phyloP scores from a whole-genome alignment of 1,140 invertebrate species.

The Zophobas atratus region DNA sequence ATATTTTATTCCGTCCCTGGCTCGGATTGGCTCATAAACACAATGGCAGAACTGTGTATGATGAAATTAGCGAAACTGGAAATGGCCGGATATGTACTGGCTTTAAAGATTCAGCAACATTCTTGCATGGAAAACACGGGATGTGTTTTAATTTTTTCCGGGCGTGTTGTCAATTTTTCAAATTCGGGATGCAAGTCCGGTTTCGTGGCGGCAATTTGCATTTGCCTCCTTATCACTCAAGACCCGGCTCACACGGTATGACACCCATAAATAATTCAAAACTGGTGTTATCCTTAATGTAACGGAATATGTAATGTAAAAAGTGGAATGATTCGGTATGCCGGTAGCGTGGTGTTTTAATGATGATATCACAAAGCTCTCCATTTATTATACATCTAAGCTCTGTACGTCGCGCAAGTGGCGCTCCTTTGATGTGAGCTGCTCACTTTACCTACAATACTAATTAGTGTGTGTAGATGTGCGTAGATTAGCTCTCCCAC shows the following conservation, averaged over 20 bases:
- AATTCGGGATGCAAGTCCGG: background rate
- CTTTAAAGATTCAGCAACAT: too few relatives aligned
- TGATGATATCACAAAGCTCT: slow-evolving; percentile 58
- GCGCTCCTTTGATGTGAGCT: slow-evolving; percentile 46
- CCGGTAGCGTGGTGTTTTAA: slow-evolving; percentile 55
- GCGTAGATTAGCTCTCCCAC: slow-evolving; percentile 51
- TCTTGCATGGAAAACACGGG: too few relatives aligned
- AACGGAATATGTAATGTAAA: slow-evolving; percentile 57
- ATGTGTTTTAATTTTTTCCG: slow-evolving; percentile 1
- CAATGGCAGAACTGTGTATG: slow-evolving; percentile 29
- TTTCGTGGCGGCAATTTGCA: slow-evolving; percentile 12
- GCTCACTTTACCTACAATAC: slow-evolving; percentile 50
- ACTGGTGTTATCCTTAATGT: slow-evolving; percentile 53
- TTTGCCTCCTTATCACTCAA: slow-evolving; percentile 22
- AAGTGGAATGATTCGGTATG: slow-evolving; percentile 57
- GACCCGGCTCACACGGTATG: background rate
- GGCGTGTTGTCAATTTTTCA: background rate
- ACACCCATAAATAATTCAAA: slow-evolving; percentile 56
- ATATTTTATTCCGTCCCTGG: slow-evolving; percentile 34
- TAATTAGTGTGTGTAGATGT: slow-evolving; percentile 51
- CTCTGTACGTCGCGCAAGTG: slow-evolving; percentile 38
- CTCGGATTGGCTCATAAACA: slow-evolving; percentile 24
- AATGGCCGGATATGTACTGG: too few relatives aligned
- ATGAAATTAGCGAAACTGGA: slow-evolving; percentile 14
- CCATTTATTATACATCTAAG: slow-evolving; percentile 59